Evolutionary conservation across 53 echinoderm and acorn worm species (phyloP).

Genomic region (Mesocentrotus franciscanus): DNA sequence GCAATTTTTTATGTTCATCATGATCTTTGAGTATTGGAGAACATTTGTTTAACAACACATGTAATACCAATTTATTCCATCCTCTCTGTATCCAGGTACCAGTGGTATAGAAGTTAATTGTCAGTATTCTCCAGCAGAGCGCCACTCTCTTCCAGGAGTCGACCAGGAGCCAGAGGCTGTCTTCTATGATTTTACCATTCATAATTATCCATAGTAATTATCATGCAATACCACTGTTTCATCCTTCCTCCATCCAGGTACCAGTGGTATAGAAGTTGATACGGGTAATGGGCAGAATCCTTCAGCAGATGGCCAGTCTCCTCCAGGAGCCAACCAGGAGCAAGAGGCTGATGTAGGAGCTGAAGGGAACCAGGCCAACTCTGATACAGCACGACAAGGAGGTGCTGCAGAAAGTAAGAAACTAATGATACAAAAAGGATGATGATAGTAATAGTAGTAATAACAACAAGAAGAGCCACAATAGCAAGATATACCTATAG

Average conservation of each 20-base stretch:
- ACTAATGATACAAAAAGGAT: neutral
- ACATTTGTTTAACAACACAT: too few relatives aligned
- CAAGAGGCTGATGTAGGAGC: constrained; percentile 6
- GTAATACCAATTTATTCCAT: neutral
- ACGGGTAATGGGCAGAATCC: constrained; percentile 4
- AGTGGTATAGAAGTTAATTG: neutral
- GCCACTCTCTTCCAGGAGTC: neutral
- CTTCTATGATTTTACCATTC: neutral
- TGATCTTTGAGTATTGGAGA: too few relatives aligned
- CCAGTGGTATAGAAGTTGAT: constrained; percentile 35
- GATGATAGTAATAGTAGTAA: neutral
- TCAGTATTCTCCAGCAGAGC: neutral
- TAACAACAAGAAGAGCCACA: neutral
- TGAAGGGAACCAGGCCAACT: constrained; percentile 26
- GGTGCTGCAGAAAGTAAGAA: constrained; percentile 2
- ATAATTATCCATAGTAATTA: neutral
- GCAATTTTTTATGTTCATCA: too few relatives aligned
- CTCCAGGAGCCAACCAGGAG: neutral
- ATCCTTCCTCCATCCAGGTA: constrained; percentile 9
- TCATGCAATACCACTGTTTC: neutral
- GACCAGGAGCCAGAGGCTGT: neutral
- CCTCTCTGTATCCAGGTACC: neutral
- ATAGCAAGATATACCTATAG: too few relatives aligned
- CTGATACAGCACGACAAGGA: neutral
- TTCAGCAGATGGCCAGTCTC: neutral